Evolutionary conservation across 2,888 invertebrate species (phyloP), one percentile per base, ranked within the genome.

Genomic region (Apamea monoglypha): DNA sequence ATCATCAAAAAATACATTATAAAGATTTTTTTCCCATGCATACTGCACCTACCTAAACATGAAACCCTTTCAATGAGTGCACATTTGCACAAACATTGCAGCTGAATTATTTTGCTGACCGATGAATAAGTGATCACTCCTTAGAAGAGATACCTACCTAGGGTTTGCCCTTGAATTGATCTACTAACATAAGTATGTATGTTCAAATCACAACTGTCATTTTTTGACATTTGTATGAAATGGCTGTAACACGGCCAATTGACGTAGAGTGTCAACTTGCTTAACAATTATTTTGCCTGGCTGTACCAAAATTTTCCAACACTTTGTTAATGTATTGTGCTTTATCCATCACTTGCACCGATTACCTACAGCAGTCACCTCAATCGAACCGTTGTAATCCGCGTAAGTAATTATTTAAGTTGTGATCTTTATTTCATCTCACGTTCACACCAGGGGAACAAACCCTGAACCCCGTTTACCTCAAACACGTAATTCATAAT

Each of bases 401-500:
- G 6, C 32, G 14, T 25, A 74, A 25, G 74, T 74, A 74, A 66
- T 74, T 78, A 76, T 47, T 36, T 67, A 66, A 47, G 0, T 36
- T 40, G 32, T 8, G 29, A 25, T 59, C 29, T 76, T 56, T 68
- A 70, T 64, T 79, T 64, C 53, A 36, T 18, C 16, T 70, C 64
- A 78, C 70, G 63, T 70, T 44, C 25, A 36, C 70, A 29, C 44
- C 53, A 25, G 36, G 78, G 53, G 47, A 78, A 21, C 25, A 47
- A 44, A 21, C 32, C 32, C 53, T 44, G 21, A 29, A n/a, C n/a
- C 16, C 18, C 50, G 25, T n/a, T 32, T 47, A 79, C 47, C 70
- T 56, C 47, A 76, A 75, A 75, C 61, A 40, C 50, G 79, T 70
- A 47, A 56, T 64, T 64, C 44, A 78, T 79, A 64, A 40, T 36